Conservation (phyloP, 1,140 invertebrate species). For the Bombus sylvicola region DNA sequence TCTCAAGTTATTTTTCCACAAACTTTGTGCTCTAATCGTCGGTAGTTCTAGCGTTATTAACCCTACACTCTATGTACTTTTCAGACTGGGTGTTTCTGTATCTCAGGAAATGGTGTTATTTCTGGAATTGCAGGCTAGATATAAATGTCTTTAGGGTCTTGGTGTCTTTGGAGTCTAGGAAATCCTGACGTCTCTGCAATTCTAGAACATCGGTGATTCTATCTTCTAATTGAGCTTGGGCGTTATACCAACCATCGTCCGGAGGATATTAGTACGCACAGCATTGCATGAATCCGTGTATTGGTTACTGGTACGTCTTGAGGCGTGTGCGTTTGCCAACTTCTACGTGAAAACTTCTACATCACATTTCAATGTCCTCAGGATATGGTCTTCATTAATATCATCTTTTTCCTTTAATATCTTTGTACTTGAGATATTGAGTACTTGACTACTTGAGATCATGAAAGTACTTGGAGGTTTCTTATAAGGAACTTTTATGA, state of each 20-base stretch:
- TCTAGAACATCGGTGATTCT: background rate
- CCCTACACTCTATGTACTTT: background rate
- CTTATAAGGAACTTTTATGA: too few relatives aligned
- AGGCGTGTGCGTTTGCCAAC: background rate
- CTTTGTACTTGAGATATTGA: too few relatives aligned
- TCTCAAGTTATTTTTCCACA: background rate
- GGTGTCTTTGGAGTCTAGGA: background rate
- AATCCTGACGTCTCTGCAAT: background rate
- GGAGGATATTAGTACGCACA: background rate
- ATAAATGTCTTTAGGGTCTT: background rate
- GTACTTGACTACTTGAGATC: too few relatives aligned
- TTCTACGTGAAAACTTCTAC: background rate
- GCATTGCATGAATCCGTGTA: background rate
- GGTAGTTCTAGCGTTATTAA: background rate
- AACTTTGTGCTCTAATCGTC: background rate
- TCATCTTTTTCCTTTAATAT: too few relatives aligned
- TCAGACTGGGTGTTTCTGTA: background rate
- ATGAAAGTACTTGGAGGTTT: too few relatives aligned
- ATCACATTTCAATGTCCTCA: background rate
- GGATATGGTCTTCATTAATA: too few relatives aligned
- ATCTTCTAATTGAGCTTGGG: constrained; percentile 5
- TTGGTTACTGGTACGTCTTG: background rate
- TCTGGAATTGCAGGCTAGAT: background rate
- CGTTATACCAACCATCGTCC: background rate
- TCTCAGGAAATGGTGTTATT: background rate